Base-by-base conservation (phyloP, 2,797 vertebrate genomes). In the Clarias pachynema region DNA sequence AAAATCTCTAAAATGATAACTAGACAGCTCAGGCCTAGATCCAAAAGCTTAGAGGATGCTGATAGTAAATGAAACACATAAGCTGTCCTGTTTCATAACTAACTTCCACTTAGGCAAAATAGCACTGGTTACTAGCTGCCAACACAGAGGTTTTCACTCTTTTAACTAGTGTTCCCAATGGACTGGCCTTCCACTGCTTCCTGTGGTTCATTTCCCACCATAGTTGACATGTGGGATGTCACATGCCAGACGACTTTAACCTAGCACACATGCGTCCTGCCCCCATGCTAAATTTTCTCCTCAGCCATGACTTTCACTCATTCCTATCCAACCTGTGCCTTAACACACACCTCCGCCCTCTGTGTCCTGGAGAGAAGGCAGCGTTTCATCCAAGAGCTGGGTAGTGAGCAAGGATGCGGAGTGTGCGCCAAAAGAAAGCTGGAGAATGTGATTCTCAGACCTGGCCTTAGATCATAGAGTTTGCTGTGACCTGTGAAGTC, bases 41-140 rank as follows among this genome's bases (percentile, higher is more conserved):
- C 93, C 93, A 94, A 86, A 91, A 88, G 3, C 24, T 89, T 86
- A 90, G 66, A 90, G 88, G 90, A 92, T 93, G 93, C 91, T 93
- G 91, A 88, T 93, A 93, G 94, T 94, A 92, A 94, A 93, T 90
- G 83, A 88, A 89, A 90, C 90, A 91, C 89, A 91, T 91, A 94
- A 93, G 93, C 92, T 86, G 92, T 90, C 86, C 83, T 90, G 92
- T 95, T 95, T 95, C 20, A 37, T 78, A 95, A 93, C 93, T 94
- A 94, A 94, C 93, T 93, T 93, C 91, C 90, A 91, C 89, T 84
- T 91, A 91, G 91, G 87, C 90, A 90, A 89, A 91, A 88, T 89
- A 84, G 40, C 26, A 63, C 31, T 86, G 60, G 75, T 81, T 66
- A 73, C 81, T 86, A 87, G 87, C 81, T 87, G 89, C 86, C 77